Evolutionary conservation across 2,888 invertebrate species (phyloP).

Genomic region (Sminthurinus aureus): DNA sequence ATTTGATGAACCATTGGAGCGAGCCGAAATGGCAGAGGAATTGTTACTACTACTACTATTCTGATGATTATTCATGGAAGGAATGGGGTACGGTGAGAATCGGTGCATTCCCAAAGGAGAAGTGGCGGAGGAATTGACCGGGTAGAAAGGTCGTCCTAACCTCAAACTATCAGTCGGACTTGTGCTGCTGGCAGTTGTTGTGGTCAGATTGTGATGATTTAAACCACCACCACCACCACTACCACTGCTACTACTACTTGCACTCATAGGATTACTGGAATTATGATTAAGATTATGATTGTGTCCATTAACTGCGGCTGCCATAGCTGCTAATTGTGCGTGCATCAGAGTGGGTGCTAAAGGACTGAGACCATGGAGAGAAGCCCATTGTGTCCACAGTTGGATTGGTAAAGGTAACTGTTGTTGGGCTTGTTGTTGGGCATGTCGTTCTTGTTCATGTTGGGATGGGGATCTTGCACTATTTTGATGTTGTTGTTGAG

Average conservation of each 20-base stretch:
- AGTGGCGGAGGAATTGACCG: constrained; percentile 59
- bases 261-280: constrained; percentile 48
- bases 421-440: constrained; percentile 35
- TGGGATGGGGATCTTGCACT: constrained; percentile 30
- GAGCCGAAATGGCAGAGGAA: constrained; percentile 34
- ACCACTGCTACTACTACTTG: constrained; percentile 45
- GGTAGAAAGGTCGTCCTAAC: constrained; percentile 58
- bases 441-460: constrained; percentile 41
- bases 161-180: constrained; percentile 44
- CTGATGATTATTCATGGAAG: constrained; percentile 44
- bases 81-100: constrained; percentile 64
- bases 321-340: constrained; percentile 68
- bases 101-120: constrained; percentile 64
- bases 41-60: constrained; percentile 1
- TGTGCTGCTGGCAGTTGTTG: constrained; percentile 29
- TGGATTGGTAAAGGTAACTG: constrained; percentile 63
- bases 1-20: constrained; percentile 47
- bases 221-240: constrained; percentile 51
- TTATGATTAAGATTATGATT: not conserved
- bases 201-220: constrained; percentile 37
- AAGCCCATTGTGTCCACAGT: constrained; percentile 77
- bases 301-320: constrained; percentile 61
- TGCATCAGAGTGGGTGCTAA: constrained; percentile 71
- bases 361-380: constrained; percentile 63
- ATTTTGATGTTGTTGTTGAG: constrained; percentile 44